Evolutionary conservation across 2,113 vertebrate genomes (phyloP).

Genomic region (Malurus elegans): DNA sequence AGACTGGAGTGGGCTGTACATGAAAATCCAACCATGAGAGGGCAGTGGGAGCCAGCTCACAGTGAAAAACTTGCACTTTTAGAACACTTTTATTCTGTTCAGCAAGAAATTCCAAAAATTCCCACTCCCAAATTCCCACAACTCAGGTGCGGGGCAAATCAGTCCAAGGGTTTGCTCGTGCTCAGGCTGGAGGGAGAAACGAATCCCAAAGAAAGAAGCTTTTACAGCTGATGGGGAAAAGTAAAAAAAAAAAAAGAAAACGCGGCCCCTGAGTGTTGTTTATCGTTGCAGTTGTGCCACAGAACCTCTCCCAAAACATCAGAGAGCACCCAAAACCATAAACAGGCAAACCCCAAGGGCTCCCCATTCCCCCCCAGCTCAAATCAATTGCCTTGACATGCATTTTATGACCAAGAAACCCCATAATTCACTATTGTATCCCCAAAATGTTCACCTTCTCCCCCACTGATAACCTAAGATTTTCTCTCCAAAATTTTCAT

Average conservation of each 20-base stretch:
- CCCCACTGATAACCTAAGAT: constrained; percentile 51
- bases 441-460: background rate
- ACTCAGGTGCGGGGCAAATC: background rate
- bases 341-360: background rate
- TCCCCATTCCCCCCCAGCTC: background rate
- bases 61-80: background rate
- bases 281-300: background rate
- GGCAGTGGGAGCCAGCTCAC: background rate
- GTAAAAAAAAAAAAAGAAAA: background rate
- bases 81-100: background rate
- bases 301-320: background rate
- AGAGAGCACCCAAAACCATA: background rate
- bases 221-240: background rate
- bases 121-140: background rate
- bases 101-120: background rate
- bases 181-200: background rate
- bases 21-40: background rate
- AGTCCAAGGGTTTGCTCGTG: background rate
- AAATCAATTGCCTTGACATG: background rate
- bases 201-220: background rate
- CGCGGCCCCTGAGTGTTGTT: background rate
- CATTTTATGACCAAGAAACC: background rate
- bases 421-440: background rate
- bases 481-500: background rate
- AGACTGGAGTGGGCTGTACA: background rate